phyloP scores from a whole-genome alignment of 2,113 vertebrate species.

The Antechinus flavipes region DNA sequence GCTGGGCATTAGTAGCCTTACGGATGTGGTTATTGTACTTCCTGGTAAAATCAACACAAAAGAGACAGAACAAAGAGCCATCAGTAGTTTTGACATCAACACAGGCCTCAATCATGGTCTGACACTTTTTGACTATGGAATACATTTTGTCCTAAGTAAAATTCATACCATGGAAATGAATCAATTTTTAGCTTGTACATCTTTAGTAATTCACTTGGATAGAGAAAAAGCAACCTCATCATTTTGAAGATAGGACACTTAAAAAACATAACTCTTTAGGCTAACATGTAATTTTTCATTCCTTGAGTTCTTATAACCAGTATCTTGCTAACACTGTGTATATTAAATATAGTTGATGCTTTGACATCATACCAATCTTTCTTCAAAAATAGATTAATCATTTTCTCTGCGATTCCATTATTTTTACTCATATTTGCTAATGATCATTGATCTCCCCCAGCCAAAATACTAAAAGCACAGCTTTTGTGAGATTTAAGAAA shows the following conservation, averaged over 20 bases:
- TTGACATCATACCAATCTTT: constrained; percentile 96
- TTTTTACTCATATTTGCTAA: constrained; percentile 93
- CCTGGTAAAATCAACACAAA: constrained; percentile 92
- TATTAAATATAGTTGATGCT: constrained; percentile 96
- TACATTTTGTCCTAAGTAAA: constrained; percentile 97
- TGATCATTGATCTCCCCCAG: constrained; percentile 90
- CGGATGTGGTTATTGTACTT: constrained; percentile 90
- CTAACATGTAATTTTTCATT: constrained; percentile 93
- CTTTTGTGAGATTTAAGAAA: constrained; percentile 88
- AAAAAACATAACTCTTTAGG: constrained; percentile 94
- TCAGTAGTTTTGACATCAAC: constrained; percentile 92
- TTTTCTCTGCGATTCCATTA: constrained; percentile 96
- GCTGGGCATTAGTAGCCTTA: constrained; percentile 90
- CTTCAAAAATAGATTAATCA: constrained; percentile 87
- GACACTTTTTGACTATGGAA: constrained; percentile 98
- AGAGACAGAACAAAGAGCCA: constrained; percentile 90
- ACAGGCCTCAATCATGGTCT: constrained; percentile 92
- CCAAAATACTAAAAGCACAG: constrained; percentile 83
- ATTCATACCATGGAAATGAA: constrained; percentile 97
- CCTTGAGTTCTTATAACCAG: neutral
- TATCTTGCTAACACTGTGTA: constrained; percentile 90
- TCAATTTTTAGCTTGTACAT: constrained; percentile 96
- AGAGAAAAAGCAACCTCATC: constrained; percentile 96
- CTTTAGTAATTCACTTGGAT: constrained; percentile 94
- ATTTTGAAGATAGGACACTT: constrained; percentile 94